Conservation (phyloP, 2,888 invertebrate genomes). For the Callinectes sapidus region DNA sequence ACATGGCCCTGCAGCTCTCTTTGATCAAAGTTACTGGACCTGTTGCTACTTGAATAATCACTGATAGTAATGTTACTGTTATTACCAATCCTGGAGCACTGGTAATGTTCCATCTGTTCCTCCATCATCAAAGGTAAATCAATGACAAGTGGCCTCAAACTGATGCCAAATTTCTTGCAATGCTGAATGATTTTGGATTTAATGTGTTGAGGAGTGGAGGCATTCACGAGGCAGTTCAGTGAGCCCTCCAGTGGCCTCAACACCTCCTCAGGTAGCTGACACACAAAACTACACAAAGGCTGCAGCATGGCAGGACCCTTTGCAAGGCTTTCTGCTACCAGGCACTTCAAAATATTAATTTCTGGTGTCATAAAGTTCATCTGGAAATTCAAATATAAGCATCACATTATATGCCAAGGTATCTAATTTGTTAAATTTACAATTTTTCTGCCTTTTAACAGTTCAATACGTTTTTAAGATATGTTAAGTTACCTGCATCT, state of each 20-base stretch:
- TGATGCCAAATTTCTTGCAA: not conserved
- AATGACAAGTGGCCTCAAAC: not conserved
- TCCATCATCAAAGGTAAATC: not conserved
- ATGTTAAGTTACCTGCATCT: not conserved
- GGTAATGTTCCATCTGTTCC: not conserved
- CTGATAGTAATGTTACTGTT: not conserved
- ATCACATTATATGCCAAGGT: not conserved
- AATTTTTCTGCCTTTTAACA: not conserved
- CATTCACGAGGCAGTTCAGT: not conserved
- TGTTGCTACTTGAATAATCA: not conserved
- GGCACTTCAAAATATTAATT: not conserved
- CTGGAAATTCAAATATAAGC: not conserved
- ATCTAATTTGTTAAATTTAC: not conserved
- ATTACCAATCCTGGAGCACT: not conserved
- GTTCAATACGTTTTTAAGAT: not conserved
- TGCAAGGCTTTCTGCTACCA: not conserved
- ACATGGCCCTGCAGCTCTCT: not conserved
- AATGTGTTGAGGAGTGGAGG: not conserved
- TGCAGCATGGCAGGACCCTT: not conserved
- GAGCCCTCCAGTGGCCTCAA: not conserved
- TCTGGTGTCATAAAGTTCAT: conserved; percentile 23
- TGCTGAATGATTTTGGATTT: not conserved
- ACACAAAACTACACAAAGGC: not conserved
- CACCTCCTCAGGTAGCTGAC: not conserved
- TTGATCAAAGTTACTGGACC: not conserved